Evolutionary conservation across 2,888 invertebrate genomes (phyloP).

Genomic region (Galeruca laticollis): DNA sequence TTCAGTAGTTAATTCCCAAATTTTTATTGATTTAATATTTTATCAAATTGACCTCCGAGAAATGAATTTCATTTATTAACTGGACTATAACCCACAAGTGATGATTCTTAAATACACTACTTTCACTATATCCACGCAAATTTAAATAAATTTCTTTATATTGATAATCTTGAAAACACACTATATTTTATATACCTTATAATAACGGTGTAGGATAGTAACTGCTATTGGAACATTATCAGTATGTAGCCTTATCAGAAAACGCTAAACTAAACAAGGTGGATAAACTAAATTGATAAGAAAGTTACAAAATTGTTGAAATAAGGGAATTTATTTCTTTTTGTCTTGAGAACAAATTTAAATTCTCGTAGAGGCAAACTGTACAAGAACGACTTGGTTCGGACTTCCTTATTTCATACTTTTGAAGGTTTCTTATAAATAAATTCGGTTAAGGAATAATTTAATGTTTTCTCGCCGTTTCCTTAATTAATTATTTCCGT

Average conservation of each 20-base stretch:
- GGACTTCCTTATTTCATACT: background rate
- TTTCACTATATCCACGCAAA: background rate
- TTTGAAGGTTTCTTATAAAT: constrained; percentile 5
- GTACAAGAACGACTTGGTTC: background rate
- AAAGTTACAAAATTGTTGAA: background rate
- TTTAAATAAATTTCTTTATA: background rate
- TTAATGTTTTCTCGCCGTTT: background rate
- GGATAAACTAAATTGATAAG: background rate
- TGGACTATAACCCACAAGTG: constrained; percentile 7
- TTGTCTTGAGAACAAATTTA: too few species aligned
- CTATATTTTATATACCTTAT: background rate
- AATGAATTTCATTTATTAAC: too few species aligned
- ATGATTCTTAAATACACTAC: background rate
- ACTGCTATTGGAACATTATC: background rate
- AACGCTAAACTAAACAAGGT: background rate
- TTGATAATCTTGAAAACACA: background rate
- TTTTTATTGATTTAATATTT: too few species aligned
- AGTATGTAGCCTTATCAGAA: constrained; percentile 1
- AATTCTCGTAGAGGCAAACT: too few species aligned
- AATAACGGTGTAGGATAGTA: background rate
- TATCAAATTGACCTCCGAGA: background rate
- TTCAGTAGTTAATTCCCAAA: background rate
- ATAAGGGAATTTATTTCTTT: background rate
- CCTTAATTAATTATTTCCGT: background rate
- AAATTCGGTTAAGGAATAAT: background rate